These are phyloP conservation scores for Drosophila kambysellisi DNA, from an alignment of 2,888 invertebrate genomes.

Conservation along the genomic window DNA sequence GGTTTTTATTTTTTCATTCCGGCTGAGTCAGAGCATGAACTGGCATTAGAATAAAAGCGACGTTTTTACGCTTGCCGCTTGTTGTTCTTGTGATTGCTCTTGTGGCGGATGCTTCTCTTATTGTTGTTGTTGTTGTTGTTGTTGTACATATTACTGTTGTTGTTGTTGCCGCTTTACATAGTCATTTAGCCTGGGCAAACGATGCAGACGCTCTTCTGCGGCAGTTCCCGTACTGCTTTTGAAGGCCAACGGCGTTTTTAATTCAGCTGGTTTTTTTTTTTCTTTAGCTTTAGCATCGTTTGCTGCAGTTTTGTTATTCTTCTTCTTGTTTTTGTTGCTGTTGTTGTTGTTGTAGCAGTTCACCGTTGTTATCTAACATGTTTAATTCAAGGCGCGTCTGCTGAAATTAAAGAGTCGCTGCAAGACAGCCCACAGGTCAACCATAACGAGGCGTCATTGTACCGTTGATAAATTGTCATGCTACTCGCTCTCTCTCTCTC, in stretches of 20 bases:
- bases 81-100: conserved; percentile 43
- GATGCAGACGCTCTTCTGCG: conserved; percentile 54
- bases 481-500: neutral
- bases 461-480: conserved; percentile 64
- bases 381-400: conserved; percentile 77
- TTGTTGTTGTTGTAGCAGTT: conserved; percentile 1
- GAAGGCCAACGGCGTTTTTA: conserved; percentile 74
- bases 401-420: conserved; percentile 69
- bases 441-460: conserved; percentile 59
- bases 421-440: conserved; percentile 46
- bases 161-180: conserved; percentile 62
- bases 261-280: conserved; percentile 38
- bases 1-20: conserved; percentile 24
- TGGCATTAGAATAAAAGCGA: conserved; percentile 76
- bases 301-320: conserved; percentile 41
- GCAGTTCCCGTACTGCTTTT: conserved; percentile 48
- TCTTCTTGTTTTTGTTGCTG: neutral
- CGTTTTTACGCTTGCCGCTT: conserved; percentile 65
- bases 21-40: conserved; percentile 64
- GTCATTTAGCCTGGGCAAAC: conserved; percentile 70
- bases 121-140: neutral
- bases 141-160: conserved; percentile 2
- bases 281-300: conserved; percentile 39
- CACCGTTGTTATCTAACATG: conserved; percentile 76
- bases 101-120: conserved; percentile 28